A percentile compares a stretch with the other conserved stretches of the same genome.
Evolutionary conservation across 2,113 vertebrate genomes (phyloP).

Genomic region (Pleuronectes platessa): DNA sequence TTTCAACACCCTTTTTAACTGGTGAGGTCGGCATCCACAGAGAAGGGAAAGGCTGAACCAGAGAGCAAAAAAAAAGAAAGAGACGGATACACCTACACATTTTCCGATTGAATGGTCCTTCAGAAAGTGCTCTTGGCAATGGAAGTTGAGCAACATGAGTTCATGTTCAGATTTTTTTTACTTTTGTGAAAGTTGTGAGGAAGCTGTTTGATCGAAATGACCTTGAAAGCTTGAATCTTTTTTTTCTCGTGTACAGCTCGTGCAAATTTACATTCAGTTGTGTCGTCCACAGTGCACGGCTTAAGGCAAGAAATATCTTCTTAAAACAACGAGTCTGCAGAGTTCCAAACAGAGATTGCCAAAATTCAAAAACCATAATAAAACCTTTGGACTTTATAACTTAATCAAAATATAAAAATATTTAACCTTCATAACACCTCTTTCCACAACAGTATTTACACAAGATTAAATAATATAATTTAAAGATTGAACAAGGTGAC

Average conservation of each 20-base stretch:
- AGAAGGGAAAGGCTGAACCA: conserved; percentile 62
- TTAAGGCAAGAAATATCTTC: conserved; percentile 49
- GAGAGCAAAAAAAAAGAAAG: conserved; percentile 40
- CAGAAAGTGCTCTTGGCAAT: conserved; percentile 69
- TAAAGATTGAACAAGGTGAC: conserved; percentile 16
- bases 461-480: conserved; percentile 48
- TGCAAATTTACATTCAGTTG: conserved; percentile 70
- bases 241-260: neutral
- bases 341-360: conserved; percentile 37
- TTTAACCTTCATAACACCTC: conserved; percentile 34
- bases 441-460: conserved; percentile 34
- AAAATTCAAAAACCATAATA: conserved; percentile 39
- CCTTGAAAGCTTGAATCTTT: conserved; percentile 5
- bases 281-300: conserved; percentile 60
- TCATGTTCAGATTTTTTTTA: conserved; percentile 43
- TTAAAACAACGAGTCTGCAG: conserved; percentile 18
- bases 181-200: conserved; percentile 53
- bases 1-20: conserved; percentile 56
- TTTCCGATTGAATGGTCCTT: conserved; percentile 80
- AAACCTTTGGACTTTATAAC: conserved; percentile 38
- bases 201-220: conserved; percentile 37
- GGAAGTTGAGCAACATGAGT: conserved; percentile 64
- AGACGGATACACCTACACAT: conserved; percentile 72
- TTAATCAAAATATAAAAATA: conserved; percentile 67
- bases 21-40: conserved; percentile 72